Conservation (phyloP, 2,113 vertebrate species). For the Brachionichthys hirsutus region DNA sequence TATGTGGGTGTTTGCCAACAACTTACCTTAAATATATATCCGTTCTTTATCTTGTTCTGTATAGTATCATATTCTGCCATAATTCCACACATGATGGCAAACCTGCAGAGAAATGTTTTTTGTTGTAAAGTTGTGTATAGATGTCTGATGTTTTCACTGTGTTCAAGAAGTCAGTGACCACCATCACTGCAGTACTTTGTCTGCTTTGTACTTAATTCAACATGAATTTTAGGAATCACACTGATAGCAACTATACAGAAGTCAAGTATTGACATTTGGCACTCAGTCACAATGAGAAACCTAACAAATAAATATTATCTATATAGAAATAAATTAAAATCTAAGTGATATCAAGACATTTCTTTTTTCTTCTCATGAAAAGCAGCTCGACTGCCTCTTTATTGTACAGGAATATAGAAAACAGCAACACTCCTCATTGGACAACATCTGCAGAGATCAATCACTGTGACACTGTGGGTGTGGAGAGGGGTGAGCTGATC, state of each 20-base stretch:
- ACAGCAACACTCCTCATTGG: conserved; percentile 34
- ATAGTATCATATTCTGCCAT: conserved; percentile 91
- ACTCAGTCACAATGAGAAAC: not conserved
- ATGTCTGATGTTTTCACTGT: too few relatives aligned
- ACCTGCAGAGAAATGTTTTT: conserved; percentile 77
- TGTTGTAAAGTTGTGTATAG: not conserved
- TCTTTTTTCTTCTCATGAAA: too few relatives aligned
- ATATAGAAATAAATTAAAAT: too few relatives aligned
- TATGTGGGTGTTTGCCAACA: conserved; percentile 4
- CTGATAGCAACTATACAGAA: not conserved
- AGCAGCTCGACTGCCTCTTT: too few relatives aligned
- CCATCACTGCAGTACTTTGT: too few relatives aligned
- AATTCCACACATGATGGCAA: conserved; percentile 92
- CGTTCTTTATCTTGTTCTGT: conserved; percentile 96
- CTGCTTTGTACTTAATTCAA: not conserved
- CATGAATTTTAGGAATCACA: not conserved
- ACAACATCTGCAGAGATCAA: conserved; percentile 29
- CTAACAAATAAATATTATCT: too few relatives aligned
- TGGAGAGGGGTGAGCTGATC: conserved; percentile 68
- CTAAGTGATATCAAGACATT: too few relatives aligned
- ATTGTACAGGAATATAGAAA: too few relatives aligned
- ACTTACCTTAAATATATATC: conserved; percentile 92
- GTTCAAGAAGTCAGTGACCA: not conserved
- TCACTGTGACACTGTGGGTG: conserved; percentile 41
- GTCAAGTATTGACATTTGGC: not conserved